A percentile compares a stretch with the other conserved stretches of the same genome.
Conservation (phyloP, 2,888 invertebrate genomes). For the Microchrysa polita region DNA sequence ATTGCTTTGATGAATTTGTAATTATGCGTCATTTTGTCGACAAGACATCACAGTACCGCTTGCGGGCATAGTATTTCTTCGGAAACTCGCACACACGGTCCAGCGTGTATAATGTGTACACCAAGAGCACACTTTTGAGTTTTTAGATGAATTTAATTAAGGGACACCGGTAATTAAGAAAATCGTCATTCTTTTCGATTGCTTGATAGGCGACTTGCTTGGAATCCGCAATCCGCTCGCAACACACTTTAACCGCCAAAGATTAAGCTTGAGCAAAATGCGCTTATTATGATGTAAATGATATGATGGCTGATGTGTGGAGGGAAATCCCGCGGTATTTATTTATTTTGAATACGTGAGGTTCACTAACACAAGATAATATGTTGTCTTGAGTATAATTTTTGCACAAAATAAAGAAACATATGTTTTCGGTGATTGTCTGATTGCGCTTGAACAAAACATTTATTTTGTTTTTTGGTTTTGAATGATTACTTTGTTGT, state of each 20-base stretch:
- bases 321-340: conserved; percentile 30
- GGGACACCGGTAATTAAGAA: conserved; percentile 1
- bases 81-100: background rate
- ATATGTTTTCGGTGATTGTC: too few relatives aligned
- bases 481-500: too few relatives aligned
- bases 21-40: background rate
- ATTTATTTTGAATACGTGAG: background rate
- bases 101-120: too few relatives aligned
- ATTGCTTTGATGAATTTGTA: conserved; percentile 37
- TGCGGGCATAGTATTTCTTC: too few relatives aligned
- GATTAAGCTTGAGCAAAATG: background rate
- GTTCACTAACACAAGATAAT: conserved; percentile 1
- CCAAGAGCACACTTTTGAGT: background rate
- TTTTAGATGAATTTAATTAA: conserved; percentile 4
- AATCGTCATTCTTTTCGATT: background rate
- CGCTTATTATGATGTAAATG: conserved; percentile 39
- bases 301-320: conserved; percentile 18
- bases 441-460: too few relatives aligned
- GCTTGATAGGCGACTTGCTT: background rate
- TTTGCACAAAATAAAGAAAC: background rate
- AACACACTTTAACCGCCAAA: background rate
- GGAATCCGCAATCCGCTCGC: background rate
- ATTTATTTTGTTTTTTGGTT: too few relatives aligned
- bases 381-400: background rate
- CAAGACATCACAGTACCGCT: too few relatives aligned